These are phyloP conservation scores for Bostrychus sinensis DNA, from an alignment of 2,113 vertebrate genomes.

Conservation along the genomic window DNA sequence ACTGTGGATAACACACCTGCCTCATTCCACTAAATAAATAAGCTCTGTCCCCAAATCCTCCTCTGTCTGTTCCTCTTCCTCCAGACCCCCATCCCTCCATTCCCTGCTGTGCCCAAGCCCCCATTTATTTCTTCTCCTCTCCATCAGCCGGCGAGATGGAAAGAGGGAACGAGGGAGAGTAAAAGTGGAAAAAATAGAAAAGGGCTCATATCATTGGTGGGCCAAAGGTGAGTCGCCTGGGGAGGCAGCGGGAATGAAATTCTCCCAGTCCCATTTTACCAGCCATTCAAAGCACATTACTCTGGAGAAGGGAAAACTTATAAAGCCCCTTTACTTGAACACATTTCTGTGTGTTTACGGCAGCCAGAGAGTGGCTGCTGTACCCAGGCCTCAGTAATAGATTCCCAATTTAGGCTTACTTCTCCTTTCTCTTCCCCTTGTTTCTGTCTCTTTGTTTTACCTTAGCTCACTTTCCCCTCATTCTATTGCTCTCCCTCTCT, in stretches of 20 bases:
- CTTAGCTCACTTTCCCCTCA: conserved; percentile 42
- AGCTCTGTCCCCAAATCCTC: conserved; percentile 76
- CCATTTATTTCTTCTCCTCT: conserved; percentile 86
- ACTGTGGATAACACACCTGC: conserved; percentile 80
- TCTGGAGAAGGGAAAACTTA: conserved; percentile 88
- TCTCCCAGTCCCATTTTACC: conserved; percentile 91
- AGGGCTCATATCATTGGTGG: conserved; percentile 92
- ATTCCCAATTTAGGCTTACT: conserved; percentile 83
- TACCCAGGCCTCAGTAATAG: conserved; percentile 81
- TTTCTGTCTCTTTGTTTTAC: conserved; percentile 53
- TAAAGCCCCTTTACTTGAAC: conserved; percentile 85
- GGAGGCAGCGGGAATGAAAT: conserved; percentile 95
- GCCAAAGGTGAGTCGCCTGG: conserved; percentile 95
- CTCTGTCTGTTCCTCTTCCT: conserved; percentile 78
- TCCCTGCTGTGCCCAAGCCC: conserved; percentile 80
- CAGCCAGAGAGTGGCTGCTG: conserved; percentile 76
- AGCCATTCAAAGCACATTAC: conserved; percentile 92
- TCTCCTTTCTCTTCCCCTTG: conserved; percentile 47
- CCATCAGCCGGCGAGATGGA: conserved; percentile 79
- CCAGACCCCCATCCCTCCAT: conserved; percentile 75
- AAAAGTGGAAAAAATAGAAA: conserved; percentile 84
- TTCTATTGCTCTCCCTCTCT: conserved; percentile 49
- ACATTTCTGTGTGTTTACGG: conserved; percentile 90
- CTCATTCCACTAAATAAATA: conserved; percentile 86
- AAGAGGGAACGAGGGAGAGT: conserved; percentile 73